phyloP scores from a whole-genome alignment of 2,797 vertebrate species.

The Coendou prehensilis region DNA sequence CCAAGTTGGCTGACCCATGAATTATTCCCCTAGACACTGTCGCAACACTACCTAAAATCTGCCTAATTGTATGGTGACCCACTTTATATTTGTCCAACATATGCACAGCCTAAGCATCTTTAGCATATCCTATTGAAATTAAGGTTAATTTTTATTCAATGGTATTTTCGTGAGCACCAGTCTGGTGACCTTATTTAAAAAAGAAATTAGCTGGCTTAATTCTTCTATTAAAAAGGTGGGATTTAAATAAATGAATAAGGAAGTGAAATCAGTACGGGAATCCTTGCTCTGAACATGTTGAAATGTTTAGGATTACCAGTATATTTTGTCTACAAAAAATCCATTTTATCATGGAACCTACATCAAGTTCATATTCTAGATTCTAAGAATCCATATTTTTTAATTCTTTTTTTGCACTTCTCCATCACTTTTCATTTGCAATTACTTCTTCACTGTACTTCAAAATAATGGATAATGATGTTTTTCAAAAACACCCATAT shows the following conservation, averaged over 20 bases:
- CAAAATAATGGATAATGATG: background rate
- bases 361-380: background rate
- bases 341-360: background rate
- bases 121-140: conserved; percentile 40
- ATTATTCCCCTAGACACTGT: background rate
- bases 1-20: background rate
- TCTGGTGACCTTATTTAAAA: conserved; percentile 44
- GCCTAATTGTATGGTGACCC: background rate
- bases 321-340: background rate
- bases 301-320: conserved; percentile 1
- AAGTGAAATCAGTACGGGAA: background rate
- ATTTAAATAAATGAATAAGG: conserved; percentile 64
- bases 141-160: conserved; percentile 59
- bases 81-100: background rate
- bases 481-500: background rate
- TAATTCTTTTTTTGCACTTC: background rate
- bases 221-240: conserved; percentile 41
- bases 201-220: conserved; percentile 34
- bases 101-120: background rate
- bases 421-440: background rate
- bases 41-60: background rate
- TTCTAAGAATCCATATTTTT: background rate
- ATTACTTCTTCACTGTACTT: background rate
- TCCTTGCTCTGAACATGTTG: conserved; percentile 12
- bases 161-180: conserved; percentile 41